Percentiles rank a stretch among this genome's conserved stretches.
Evolutionary conservation across 2,113 vertebrate genomes (phyloP).

Genomic region (Urocynchramus pylzowi): DNA sequence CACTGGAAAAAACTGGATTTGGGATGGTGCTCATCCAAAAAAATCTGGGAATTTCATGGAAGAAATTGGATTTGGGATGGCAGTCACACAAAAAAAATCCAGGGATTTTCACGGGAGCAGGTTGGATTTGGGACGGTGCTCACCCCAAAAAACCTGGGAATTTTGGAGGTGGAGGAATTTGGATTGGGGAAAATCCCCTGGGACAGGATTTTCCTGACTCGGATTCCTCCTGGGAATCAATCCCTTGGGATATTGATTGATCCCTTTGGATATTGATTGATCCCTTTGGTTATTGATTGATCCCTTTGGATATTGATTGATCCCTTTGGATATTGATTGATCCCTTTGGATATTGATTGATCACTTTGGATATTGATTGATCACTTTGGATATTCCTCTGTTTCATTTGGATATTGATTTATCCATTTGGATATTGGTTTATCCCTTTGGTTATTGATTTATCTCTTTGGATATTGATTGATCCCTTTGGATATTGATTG

Average conservation of each 20-base stretch:
- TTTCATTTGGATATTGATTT: no score
- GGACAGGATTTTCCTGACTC: not conserved
- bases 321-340: no score
- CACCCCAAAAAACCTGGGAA: not conserved
- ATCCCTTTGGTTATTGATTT: not conserved
- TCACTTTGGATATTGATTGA: no score
- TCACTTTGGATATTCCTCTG: no score
- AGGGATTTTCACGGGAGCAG: no score
- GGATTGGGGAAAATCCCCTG: fast-evolving
- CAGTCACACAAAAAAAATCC: no score
- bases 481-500: fast-evolving
- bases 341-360: not conserved
- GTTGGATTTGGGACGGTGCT: no score
- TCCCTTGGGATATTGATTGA: fast-evolving
- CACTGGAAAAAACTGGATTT: fast-evolving
- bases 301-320: fast-evolving
- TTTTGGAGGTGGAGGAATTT: not conserved
- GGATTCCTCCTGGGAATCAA: not conserved
- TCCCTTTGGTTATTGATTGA: not conserved
- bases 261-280: not conserved
- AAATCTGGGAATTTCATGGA: no score
- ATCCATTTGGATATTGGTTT: fast-evolving
- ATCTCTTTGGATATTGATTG: not conserved
- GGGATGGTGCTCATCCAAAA: not conserved
- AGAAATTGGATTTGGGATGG: no score